Evolutionary conservation across 2,888 invertebrate species (phyloP).

Genomic region (Cantharis lateralis): DNA sequence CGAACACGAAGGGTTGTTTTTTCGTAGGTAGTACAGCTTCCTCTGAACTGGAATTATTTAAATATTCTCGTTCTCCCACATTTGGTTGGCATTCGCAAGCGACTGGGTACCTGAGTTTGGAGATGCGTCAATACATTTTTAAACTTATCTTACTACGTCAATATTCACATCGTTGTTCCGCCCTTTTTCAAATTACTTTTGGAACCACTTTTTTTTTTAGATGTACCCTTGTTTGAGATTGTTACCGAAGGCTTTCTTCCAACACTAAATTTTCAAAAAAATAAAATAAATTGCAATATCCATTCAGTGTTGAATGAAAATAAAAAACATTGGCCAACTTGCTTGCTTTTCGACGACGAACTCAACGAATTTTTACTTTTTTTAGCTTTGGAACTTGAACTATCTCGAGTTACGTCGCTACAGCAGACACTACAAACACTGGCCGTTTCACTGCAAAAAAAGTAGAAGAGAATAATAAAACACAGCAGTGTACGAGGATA

Average conservation of each 20-base stretch:
- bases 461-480: not conserved
- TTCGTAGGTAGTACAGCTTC: slow-evolving; percentile 24
- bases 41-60: slow-evolving; percentile 33
- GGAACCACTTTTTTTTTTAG: not conserved
- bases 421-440: not conserved
- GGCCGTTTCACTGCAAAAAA: not conserved
- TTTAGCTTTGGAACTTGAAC: not conserved
- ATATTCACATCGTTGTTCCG: not conserved
- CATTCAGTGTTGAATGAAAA: too few relatives aligned
- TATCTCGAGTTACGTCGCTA: not conserved
- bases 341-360: not conserved
- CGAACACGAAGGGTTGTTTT: slow-evolving; percentile 44
- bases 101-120: slow-evolving; percentile 33
- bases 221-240: not conserved
- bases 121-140: not conserved
- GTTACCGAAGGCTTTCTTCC: not conserved
- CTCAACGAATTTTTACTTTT: not conserved
- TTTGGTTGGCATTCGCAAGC: slow-evolving; percentile 46
- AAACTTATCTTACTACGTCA: not conserved
- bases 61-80: slow-evolving; percentile 42
- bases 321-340: not conserved
- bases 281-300: not conserved
- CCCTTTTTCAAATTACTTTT: not conserved
- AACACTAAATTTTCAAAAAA: not conserved
- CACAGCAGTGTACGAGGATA: not conserved